Evolutionary conservation across 2,797 vertebrate genomes (phyloP).

Genomic region (Austrolebias charrua): DNA sequence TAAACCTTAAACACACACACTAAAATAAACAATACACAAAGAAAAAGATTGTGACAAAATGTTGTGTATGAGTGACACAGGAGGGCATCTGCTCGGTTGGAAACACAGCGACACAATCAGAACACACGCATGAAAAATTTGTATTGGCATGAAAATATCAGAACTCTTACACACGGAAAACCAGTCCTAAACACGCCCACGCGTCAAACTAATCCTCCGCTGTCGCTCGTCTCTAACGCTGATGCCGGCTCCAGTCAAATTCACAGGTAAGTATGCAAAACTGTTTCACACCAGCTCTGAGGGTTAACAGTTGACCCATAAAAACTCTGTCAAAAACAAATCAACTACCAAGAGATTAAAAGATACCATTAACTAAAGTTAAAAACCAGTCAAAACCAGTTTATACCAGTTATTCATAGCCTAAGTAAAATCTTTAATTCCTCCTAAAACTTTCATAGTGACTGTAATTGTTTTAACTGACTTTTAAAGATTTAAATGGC

Average conservation of each 20-base stretch:
- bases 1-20: too few species aligned
- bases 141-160: slow-evolving; percentile 55
- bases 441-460: too few species aligned
- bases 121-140: slow-evolving; percentile 33
- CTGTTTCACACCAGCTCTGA: slow-evolving; percentile 7
- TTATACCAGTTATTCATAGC: too few species aligned
- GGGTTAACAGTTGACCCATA: background rate
- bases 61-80: background rate
- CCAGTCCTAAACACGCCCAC: background rate
- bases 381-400: too few species aligned
- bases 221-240: slow-evolving; percentile 7
- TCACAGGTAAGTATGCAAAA: slow-evolving; percentile 43
- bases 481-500: too few species aligned
- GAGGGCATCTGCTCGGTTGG: background rate
- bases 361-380: too few species aligned
- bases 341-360: too few species aligned
- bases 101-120: background rate
- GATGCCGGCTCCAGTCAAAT: slow-evolving; percentile 33
- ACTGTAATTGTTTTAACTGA: too few species aligned
- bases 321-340: too few species aligned
- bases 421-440: too few species aligned
- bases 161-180: slow-evolving; percentile 48
- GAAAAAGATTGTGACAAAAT: too few species aligned
- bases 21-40: too few species aligned
- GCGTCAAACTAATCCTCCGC: background rate